Evolutionary conservation across 2,888 invertebrate species (phyloP), one percentile per base, ranked within the genome.

Genomic region (Periphyllus acericola): DNA sequence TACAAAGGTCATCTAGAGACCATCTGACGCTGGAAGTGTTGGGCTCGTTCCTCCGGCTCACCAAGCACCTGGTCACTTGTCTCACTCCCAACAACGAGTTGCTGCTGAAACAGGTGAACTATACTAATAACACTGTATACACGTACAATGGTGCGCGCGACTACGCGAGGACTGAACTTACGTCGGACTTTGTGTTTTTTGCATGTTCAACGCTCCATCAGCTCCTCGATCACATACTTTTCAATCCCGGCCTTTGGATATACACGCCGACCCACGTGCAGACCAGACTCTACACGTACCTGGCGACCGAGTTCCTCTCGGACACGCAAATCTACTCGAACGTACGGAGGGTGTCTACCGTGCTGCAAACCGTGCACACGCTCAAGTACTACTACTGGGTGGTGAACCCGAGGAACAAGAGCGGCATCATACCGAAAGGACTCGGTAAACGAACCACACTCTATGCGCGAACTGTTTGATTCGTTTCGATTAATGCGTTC

Each of bases 321-420:
- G 98, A 99, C 92, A 97, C 98, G 3, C 98, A 98, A 92, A 98
- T 99, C 91, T 99, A 99, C 93, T 98, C 97, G 91, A 98, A 98
- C 92, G 98, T 99, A 85, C 93, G 99, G 86, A 94, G 99, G 85
- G 98, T 99, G 89, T 98, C 98, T 91, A 99, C 99, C 1, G 98
- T 99, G 0, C 93, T 99, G 80, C 99, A 99, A 93, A 98, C 99
- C 46, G 97, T 99, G 90, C 99, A 99, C 92, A 98, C 99, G 5
- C 94, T 99, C 89, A 99, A 99, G 93, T 99, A 98, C 92, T 99
- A 99, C 93, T 99, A 99, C 92, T 99, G 99, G 99, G 97, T 99
- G 78, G 96, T 96, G 89, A 98, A 98, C 93, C 99, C 99, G 0
- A 94, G 96, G 90, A 94, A 96, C 90, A 97, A 98, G 92, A 98